Percentiles rank a stretch among this genome's conserved stretches.
Conservation (phyloP, 2,888 invertebrate species). For the Tipula lateralis region DNA sequence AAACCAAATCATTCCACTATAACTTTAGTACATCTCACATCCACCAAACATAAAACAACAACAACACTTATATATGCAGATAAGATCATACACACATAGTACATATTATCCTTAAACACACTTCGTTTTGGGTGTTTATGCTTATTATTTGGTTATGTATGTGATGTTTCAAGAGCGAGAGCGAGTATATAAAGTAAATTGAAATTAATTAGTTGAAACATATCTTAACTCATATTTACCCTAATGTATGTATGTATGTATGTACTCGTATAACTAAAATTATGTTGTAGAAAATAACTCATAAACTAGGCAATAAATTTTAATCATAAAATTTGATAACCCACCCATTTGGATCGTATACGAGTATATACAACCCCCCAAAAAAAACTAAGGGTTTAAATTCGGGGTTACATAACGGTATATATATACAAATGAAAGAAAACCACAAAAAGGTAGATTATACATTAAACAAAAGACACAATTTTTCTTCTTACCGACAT, state of each 20-base stretch:
- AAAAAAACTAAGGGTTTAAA: neutral
- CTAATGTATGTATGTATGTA: neutral
- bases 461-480: neutral
- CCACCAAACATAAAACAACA: too few relatives aligned
- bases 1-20: too few relatives aligned
- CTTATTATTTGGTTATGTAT: neutral
- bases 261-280: neutral
- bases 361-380: neutral
- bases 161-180: neutral
- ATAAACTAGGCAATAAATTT: slow-evolving; percentile 19
- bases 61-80: too few relatives aligned
- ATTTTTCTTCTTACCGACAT: neutral
- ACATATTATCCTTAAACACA: neutral
- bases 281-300: neutral
- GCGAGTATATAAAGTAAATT: neutral
- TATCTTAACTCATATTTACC: neutral
- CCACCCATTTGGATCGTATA: neutral
- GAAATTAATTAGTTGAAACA: neutral
- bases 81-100: too few relatives aligned
- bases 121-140: neutral
- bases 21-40: too few relatives aligned
- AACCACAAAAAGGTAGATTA: neutral
- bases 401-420: neutral
- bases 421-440: neutral
- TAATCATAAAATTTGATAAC: neutral